Evolutionary conservation across 2,113 vertebrate species (phyloP).

Genomic region (Smithornis capensis): DNA sequence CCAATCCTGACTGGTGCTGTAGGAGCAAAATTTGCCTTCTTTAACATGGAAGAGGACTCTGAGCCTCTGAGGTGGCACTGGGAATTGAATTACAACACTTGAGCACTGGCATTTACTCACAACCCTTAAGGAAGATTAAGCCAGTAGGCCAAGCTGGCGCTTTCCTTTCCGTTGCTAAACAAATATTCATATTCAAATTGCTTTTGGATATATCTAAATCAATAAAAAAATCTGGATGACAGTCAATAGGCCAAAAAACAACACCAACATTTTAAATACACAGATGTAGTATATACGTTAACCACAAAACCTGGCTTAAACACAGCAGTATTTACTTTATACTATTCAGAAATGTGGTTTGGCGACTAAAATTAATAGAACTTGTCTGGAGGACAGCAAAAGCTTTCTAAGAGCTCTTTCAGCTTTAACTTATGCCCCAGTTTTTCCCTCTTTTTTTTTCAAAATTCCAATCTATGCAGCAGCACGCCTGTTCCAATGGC

Average conservation of each 20-base stretch:
- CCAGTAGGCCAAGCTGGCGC: neutral
- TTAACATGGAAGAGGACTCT: neutral
- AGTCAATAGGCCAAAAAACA: constrained; percentile 8
- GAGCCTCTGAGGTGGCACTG: neutral
- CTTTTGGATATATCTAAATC: constrained; percentile 46
- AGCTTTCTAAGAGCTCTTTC: constrained; percentile 47
- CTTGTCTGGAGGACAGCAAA: constrained; percentile 8
- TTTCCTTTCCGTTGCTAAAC: neutral
- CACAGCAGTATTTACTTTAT: constrained; percentile 49
- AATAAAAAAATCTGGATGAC: neutral
- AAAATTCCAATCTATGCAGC: constrained; percentile 7
- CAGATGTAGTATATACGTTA: neutral
- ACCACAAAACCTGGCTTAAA: neutral
- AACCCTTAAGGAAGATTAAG: neutral
- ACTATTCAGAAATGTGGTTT: constrained; percentile 39
- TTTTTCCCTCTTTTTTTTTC: neutral
- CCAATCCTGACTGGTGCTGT: neutral
- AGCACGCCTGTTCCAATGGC: neutral
- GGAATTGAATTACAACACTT: neutral
- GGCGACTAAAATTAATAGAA: constrained; percentile 37
- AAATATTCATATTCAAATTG: constrained; percentile 24
- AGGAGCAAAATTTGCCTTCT: neutral
- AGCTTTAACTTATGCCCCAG: neutral
- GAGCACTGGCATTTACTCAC: neutral
- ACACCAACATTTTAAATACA: neutral